Conservation (phyloP, 1,140 invertebrate genomes). For the Orius insidiosus region DNA sequence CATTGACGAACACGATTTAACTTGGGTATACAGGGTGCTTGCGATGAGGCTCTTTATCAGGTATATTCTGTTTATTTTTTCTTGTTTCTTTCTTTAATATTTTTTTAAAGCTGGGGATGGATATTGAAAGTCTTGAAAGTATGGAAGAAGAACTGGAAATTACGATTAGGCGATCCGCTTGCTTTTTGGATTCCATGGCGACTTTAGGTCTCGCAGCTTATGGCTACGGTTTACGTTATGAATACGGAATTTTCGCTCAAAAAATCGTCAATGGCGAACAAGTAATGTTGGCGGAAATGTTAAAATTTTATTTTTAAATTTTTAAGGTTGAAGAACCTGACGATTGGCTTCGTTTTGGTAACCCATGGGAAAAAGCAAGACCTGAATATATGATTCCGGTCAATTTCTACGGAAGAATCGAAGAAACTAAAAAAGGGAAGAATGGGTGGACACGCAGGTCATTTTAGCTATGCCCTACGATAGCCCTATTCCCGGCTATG, state of each 20-base stretch:
- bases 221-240: constrained; percentile 97
- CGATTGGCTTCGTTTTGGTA: constrained; percentile 91
- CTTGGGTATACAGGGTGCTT: constrained; percentile 87
- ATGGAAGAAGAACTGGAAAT: constrained; percentile 96
- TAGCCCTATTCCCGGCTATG: constrained; percentile 92
- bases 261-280: constrained; percentile 92
- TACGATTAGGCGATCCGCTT: constrained; percentile 88
- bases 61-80: too few relatives aligned
- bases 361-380: constrained; percentile 95
- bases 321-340: constrained; percentile 76
- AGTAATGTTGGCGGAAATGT: constrained; percentile 34
- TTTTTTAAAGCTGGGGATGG: constrained; percentile 87
- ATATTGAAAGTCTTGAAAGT: constrained; percentile 96
- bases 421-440: constrained; percentile 66
- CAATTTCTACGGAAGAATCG: constrained; percentile 88
- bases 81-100: too few relatives aligned
- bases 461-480: constrained; percentile 97
- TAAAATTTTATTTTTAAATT: background rate
- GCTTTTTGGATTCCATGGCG: constrained; percentile 98
- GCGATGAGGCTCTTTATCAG: constrained; percentile 97
- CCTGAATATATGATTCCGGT: constrained; percentile 93
- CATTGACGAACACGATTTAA: constrained; percentile 98
- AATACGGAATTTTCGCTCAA: constrained; percentile 98
- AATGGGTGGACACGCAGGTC: constrained; percentile 93
- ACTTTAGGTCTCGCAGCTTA: constrained; percentile 94